Evolutionary conservation across 2,797 vertebrate genomes (phyloP), one percentile per base, ranked within the genome.

Genomic region (Acridotheres tristis): DNA sequence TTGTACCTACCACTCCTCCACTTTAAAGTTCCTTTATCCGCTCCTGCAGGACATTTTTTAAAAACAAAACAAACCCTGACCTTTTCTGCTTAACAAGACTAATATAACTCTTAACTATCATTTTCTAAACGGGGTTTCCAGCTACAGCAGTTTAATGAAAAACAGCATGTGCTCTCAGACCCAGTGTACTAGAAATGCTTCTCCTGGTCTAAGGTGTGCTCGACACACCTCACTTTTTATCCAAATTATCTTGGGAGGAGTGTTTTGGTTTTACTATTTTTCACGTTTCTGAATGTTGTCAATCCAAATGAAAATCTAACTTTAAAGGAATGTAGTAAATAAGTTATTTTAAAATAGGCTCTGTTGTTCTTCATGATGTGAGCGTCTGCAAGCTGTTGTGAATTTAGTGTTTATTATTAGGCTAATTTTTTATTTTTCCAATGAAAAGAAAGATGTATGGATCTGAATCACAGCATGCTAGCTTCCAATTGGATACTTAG

Each of bases 211-310:
- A 54, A 73, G 91, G n/a, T 84, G 85, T 90, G 55, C 43, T 91
- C 67, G 63, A 76, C 80, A 76, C 71, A 54, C 85, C 83, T 89
- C 68, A 54, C 25, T 22, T 69, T 42, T 55, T 93, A 84, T 57
- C 36, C 29, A 42, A 13, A 85, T 86, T 88, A 69, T 34, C 27
- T 69, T 73, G 55, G 43, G 42, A 90, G 72, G 73, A 78, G 62
- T 63, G 69, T 84, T 88, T 92, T 91, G 32, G 55, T 50, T 89
- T 83, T 94, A 48, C n/a, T 94, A 21, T 48, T 92, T 85, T 89
- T 86, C 58, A 32, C 20, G 2, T 88, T 79, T 72, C 42, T 84
- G 66, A 75, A 50, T 73, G 38, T 34, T 54, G 43, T 73, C 32
- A 76, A 65, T 88, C 25, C n/a, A 91, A 83, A 40, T 48, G 43